A percentile compares a stretch with the other conserved stretches of the same genome.
Evolutionary conservation across 2,113 vertebrate species (phyloP).

Genomic region (Nibea coibor): DNA sequence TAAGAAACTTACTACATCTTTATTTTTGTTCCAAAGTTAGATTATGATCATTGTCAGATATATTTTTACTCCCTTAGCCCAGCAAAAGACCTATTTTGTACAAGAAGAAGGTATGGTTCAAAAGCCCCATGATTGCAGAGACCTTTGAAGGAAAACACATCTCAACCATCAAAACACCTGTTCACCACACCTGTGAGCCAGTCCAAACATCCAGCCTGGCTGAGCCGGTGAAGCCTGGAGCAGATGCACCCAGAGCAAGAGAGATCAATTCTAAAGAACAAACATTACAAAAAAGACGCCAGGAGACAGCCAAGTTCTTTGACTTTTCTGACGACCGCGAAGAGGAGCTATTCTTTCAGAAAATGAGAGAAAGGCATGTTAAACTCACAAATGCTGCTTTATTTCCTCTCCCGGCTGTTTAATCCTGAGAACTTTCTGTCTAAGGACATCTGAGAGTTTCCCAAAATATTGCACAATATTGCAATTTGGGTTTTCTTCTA

Average conservation of each 20-base stretch:
- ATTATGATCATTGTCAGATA: not conserved
- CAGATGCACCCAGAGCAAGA: not conserved
- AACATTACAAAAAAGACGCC: not conserved
- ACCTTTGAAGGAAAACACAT: not conserved
- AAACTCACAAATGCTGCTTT: conserved; percentile 43
- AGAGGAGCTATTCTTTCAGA: conserved; percentile 58
- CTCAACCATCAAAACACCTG: not conserved
- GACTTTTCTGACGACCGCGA: conserved; percentile 61
- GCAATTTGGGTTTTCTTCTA: not conserved
- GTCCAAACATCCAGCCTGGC: not conserved
- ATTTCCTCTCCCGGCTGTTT: conserved; percentile 52
- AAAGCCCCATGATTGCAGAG: conserved; percentile 46
- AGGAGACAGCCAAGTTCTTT: conserved; percentile 66
- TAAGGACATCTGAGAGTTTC: not conserved
- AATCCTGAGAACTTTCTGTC: not conserved
- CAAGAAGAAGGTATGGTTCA: conserved; percentile 76
- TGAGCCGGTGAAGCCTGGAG: not conserved
- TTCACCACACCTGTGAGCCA: not conserved
- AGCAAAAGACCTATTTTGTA: not conserved
- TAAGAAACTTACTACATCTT: conserved; percentile 26
- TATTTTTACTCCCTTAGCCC: conserved; percentile 36
- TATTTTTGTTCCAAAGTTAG: not conserved
- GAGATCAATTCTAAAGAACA: not conserved
- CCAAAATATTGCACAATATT: not conserved
- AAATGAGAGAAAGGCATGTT: conserved; percentile 44